Base-by-base conservation (phyloP, 2,797 vertebrate species). In the Oophaga sylvatica region DNA sequence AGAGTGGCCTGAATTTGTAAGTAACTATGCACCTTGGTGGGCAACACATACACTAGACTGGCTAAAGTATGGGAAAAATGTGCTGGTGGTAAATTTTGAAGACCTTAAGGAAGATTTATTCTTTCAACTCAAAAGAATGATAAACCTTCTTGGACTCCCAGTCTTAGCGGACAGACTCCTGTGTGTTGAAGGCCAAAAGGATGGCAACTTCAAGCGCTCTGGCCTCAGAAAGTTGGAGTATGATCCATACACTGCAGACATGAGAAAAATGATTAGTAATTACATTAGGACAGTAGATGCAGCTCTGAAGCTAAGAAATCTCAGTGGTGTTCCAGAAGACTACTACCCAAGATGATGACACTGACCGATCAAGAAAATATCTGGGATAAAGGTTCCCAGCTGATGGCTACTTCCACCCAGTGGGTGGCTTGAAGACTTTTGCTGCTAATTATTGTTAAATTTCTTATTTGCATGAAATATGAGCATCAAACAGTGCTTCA, bases 1-100 rank as follows among this genome's bases (percentile, higher is more conserved):
- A 99, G 98, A 99, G 91, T 99, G 98, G 98, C 98, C 98, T 0
- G 97, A 99, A 91, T 99, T 99, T 0, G 97, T 99, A 90, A 96
- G 95, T 84, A 99, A 98, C 94, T 98, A 99, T 0, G 96, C 97
- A 0, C 98, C 98, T 0, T 99, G 97, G 98, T 99, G 98, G 98
- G 97, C 97, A 0, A 98, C 98, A 0, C 98, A 99, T 94, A 97
- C 97, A 0, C 90, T 98, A 80, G 98, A 99, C 95, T 99, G 98
- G 98, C 94, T 99, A 90, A 96, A 93, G 81, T 97, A 95, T 0
- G 98, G 98, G n/a, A 96, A 92, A 91, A 95, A 91, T 0, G 96
- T 99, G 73, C 95, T 97, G 17, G 96, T 99, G 89, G 97, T 99
- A 60, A 97, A 99, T 90, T 99, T 98, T 0, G 98, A 99, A 94